Percentiles rank a stretch among this genome's conserved stretches.
Conservation (phyloP, 2,888 invertebrate species). For the Protophormia terraenovae region DNA sequence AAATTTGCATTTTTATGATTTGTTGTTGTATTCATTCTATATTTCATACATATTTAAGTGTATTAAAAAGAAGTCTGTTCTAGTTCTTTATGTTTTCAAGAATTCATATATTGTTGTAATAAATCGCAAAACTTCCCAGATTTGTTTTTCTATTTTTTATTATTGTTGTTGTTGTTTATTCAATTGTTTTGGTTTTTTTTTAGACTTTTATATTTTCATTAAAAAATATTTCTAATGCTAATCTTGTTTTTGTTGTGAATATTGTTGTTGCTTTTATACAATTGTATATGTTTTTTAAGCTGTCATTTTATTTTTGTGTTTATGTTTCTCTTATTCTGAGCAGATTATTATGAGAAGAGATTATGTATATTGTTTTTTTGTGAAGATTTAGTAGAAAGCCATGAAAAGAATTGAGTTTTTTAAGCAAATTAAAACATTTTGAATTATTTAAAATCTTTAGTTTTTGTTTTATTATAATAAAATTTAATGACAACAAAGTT, state of each 20-base stretch:
- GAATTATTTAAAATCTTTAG: too few species aligned
- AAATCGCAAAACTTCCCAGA: background rate
- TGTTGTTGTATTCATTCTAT: background rate
- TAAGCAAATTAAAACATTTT: too few species aligned
- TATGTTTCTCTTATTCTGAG: background rate
- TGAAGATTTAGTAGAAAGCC: background rate
- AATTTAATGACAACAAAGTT: too few species aligned
- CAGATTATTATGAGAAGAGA: background rate
- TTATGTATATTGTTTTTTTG: background rate
- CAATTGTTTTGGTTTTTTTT: background rate
- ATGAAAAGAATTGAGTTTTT: background rate
- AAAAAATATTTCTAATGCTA: constrained; percentile 3
- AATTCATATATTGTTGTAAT: constrained; percentile 31
- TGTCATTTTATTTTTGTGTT: background rate
- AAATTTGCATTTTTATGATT: constrained; percentile 24
- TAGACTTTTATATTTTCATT: background rate
- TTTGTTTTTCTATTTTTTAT: constrained; percentile 6
- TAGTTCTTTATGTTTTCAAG: constrained; percentile 5
- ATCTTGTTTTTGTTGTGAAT: background rate
- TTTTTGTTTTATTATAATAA: too few species aligned
- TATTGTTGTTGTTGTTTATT: background rate
- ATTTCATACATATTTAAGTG: background rate
- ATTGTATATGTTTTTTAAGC: background rate
- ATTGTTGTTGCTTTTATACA: background rate
- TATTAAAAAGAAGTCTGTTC: constrained; percentile 29